These are phyloP conservation scores for Drosophila picticornis DNA, from an alignment of 2,888 invertebrate genomes.

Conservation along the genomic window DNA sequence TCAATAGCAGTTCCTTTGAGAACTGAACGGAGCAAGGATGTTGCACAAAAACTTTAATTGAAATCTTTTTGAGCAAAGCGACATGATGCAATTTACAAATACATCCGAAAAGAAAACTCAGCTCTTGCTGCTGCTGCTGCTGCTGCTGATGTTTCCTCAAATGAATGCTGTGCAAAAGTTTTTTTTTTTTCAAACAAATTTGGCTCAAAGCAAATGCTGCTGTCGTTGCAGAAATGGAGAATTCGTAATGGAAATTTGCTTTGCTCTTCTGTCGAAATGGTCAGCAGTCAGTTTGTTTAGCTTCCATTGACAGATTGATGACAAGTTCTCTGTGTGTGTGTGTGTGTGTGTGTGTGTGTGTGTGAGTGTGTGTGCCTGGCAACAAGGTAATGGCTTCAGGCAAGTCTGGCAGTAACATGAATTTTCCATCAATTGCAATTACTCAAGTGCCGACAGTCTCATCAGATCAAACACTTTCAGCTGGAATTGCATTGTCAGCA, in stretches of 20 bases:
- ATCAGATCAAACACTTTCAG: not conserved
- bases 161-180: conserved; percentile 49
- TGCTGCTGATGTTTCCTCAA: conserved; percentile 21
- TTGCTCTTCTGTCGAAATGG: conserved; percentile 37
- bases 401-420: not conserved
- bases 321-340: conserved; percentile 6
- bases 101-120: conserved; percentile 51
- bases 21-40: not conserved
- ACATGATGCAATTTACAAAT: conserved; percentile 72
- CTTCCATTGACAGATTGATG: conserved; percentile 45
- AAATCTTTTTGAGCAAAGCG: conserved; percentile 67
- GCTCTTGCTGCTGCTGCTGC: conserved; percentile 21
- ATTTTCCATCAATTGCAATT: not conserved
- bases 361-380: not conserved
- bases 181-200: conserved; percentile 60
- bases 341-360: not conserved
- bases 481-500: not conserved
- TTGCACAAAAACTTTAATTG: conserved; percentile 65
- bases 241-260: conserved; percentile 66
- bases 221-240: conserved; percentile 40
- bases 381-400: not conserved
- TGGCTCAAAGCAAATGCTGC: conserved; percentile 65
- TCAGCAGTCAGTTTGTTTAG: conserved; percentile 45
- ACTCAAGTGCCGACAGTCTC: not conserved
- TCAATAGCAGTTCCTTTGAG: conserved; percentile 33